phyloP scores from a whole-genome alignment of 1,140 invertebrate species.

The Polypedilum pembai region DNA sequence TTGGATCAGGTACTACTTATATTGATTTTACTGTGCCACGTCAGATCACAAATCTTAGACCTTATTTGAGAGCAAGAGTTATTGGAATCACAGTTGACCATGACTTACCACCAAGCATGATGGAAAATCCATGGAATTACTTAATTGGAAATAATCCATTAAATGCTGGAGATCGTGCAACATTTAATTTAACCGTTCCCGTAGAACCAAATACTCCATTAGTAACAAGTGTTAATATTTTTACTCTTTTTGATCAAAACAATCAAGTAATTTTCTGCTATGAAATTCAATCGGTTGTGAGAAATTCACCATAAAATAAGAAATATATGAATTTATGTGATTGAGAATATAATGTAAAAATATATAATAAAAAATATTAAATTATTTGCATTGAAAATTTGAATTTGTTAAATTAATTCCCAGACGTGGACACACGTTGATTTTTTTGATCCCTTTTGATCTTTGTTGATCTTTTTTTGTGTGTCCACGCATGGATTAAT shows the following conservation, averaged over 20 bases:
- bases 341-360: too few species aligned
- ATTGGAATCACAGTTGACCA: not conserved
- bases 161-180: not conserved
- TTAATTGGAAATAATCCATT: not conserved
- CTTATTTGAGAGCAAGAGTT: not conserved
- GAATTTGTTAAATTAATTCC: too few species aligned
- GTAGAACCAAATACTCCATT: not conserved
- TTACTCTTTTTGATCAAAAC: slow-evolving; percentile 6
- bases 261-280: slow-evolving; percentile 15
- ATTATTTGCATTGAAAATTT: too few species aligned
- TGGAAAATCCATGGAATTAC: not conserved
- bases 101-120: not conserved
- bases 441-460: too few species aligned
- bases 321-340: too few species aligned
- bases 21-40: not conserved
- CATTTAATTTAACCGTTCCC: not conserved
- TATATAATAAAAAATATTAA: too few species aligned
- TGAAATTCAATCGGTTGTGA: not conserved
- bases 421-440: too few species aligned
- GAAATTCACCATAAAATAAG: not conserved
- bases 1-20: not conserved
- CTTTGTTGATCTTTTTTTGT: too few species aligned
- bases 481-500: too few species aligned
- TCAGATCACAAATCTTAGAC: not conserved
- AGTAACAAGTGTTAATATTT: not conserved